A percentile compares a stretch with the other conserved stretches of the same genome.
Conservation (phyloP, 2,113 vertebrate genomes). For the Enhydra lutris region DNA sequence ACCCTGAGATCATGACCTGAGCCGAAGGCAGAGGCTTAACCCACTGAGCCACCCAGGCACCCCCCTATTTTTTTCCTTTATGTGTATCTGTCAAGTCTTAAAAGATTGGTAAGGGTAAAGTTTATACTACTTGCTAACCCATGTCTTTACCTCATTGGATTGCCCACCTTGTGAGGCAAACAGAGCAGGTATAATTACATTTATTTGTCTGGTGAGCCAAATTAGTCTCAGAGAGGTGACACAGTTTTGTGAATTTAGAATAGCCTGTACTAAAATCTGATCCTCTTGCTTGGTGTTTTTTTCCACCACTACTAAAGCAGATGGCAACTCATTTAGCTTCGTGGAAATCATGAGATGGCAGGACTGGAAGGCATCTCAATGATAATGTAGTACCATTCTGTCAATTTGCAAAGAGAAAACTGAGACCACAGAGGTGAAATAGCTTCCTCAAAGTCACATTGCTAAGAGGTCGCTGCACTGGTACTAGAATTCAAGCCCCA, state of each 20-base stretch:
- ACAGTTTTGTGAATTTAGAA: not conserved
- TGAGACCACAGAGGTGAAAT: not conserved
- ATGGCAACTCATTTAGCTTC: conserved; percentile 15
- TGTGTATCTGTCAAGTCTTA: not conserved
- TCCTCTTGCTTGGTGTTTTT: not conserved
- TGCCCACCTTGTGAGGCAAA: not conserved
- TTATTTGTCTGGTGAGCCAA: not conserved
- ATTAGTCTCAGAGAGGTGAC: conserved; percentile 6
- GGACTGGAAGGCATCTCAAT: not conserved
- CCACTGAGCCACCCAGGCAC: too few relatives aligned
- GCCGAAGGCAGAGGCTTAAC: too few relatives aligned
- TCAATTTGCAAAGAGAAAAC: not conserved
- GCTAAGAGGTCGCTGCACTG: not conserved
- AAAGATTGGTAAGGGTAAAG: not conserved
- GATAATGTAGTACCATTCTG: not conserved
- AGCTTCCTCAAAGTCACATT: not conserved
- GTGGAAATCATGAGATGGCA: not conserved
- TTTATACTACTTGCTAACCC: not conserved
- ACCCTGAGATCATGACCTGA: too few relatives aligned
- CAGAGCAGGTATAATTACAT: not conserved
- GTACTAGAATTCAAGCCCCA: not conserved
- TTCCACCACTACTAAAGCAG: not conserved
- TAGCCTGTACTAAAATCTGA: not conserved
- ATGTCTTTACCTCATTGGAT: not conserved
- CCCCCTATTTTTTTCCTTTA: not conserved